Percentiles rank a stretch among this genome's conserved stretches.
Conservation (phyloP, 2,888 invertebrate genomes). For the Aporophyla nigra region DNA sequence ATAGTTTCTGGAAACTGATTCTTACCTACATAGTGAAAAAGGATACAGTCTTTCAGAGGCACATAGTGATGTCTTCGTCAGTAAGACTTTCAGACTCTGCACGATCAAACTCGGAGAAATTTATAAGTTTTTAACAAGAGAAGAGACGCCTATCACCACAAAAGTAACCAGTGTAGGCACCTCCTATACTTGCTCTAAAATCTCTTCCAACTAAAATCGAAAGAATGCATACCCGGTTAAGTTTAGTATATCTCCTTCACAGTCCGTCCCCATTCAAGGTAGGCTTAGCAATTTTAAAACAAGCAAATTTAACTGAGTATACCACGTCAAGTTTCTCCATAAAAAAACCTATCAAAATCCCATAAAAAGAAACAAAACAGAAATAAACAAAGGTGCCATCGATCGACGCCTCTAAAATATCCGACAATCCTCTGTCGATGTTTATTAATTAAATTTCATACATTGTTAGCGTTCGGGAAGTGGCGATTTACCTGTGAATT, state of each 20-base stretch:
- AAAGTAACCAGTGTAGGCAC: too few species aligned
- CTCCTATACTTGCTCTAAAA: not conserved
- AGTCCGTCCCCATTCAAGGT: not conserved
- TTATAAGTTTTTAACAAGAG: not conserved
- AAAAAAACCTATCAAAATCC: constrained; percentile 5
- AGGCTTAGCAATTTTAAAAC: not conserved
- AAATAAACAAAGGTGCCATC: constrained; percentile 21
- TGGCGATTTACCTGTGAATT: constrained; percentile 78
- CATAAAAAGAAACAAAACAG: not conserved
- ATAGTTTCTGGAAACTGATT: too few species aligned
- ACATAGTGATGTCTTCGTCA: too few species aligned
- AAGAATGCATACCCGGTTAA: not conserved
- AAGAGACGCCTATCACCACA: not conserved
- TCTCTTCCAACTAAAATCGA: not conserved
- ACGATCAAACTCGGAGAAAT: too few species aligned
- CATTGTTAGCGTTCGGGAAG: constrained; percentile 72
- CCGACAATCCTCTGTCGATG: constrained; percentile 54
- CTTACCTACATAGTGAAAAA: too few species aligned
- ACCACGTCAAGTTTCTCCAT: constrained; percentile 1
- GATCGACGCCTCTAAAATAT: constrained; percentile 44
- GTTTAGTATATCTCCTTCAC: too few species aligned
- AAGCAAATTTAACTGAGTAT: not conserved
- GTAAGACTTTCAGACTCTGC: too few species aligned
- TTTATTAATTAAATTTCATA: constrained; percentile 77
- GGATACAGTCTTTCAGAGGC: too few species aligned